Percentiles rank a stretch among this genome's conserved stretches.
These are phyloP conservation scores for Microtus oregoni DNA, from an alignment of 2,113 vertebrate genomes.

Conservation along the genomic window DNA sequence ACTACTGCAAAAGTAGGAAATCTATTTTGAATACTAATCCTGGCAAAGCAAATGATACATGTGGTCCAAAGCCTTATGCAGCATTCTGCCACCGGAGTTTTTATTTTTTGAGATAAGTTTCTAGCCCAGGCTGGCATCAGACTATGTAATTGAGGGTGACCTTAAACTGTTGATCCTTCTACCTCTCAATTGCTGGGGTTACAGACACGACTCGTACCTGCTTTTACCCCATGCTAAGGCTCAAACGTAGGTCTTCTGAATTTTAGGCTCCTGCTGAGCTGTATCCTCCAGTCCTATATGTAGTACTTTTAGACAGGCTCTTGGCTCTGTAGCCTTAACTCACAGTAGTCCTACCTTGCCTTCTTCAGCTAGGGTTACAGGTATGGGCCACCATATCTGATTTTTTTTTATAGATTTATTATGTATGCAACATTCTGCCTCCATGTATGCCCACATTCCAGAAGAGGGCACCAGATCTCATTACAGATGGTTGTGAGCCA, in stretches of 20 bases:
- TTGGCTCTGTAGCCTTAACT: neutral
- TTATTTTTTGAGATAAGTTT: neutral
- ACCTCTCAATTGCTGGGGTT: neutral
- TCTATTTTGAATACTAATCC: neutral
- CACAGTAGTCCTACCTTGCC: neutral
- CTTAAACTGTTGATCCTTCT: neutral
- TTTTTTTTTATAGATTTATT: neutral
- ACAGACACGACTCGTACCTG: neutral
- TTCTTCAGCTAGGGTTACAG: neutral
- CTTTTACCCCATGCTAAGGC: neutral
- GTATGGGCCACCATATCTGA: neutral
- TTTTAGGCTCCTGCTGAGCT: neutral
- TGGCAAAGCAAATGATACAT: constrained; percentile 33
- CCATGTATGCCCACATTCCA: no score
- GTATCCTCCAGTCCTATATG: neutral
- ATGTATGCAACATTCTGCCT: no score
- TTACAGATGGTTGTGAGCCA: no score
- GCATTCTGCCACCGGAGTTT: neutral
- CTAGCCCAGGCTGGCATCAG: neutral
- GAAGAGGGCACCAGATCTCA: no score
- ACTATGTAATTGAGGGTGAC: neutral
- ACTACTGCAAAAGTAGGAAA: neutral
- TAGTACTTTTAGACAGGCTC: neutral
- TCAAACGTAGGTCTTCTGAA: neutral
- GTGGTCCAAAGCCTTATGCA: neutral